phyloP scores from a whole-genome alignment of 2,113 vertebrate species.

The Melanerpes formicivorus region DNA sequence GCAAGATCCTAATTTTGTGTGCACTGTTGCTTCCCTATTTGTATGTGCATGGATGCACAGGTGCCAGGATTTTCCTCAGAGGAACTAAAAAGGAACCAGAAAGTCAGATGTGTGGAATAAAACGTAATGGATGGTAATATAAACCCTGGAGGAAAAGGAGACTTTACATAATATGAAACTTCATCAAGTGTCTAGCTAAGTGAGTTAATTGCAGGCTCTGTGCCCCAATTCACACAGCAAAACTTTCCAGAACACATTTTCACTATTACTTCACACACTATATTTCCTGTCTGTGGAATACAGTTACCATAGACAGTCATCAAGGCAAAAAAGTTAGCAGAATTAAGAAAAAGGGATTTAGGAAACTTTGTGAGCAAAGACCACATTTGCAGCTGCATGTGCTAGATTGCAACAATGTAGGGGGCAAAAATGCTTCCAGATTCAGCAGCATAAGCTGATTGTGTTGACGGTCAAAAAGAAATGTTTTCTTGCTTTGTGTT shows the following conservation, averaged over 20 bases:
- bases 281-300: conserved; percentile 23
- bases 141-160: background rate
- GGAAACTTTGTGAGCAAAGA: conserved; percentile 51
- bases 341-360: conserved; percentile 52
- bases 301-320: conserved; percentile 23
- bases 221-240: background rate
- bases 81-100: background rate
- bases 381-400: conserved; percentile 37
- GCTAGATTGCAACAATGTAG: conserved; percentile 45
- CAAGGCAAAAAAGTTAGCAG: conserved; percentile 47
- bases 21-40: background rate
- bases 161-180: background rate
- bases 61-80: conserved; percentile 10
- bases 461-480: conserved; percentile 9
- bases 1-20: background rate
- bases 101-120: background rate
- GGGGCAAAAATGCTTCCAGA: conserved; percentile 31
- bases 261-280: background rate
- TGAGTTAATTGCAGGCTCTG: background rate
- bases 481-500: background rate
- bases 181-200: background rate
- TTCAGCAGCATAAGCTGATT: conserved; percentile 44
- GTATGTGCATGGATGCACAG: conserved; percentile 8
- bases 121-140: background rate
- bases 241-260: background rate